A percentile compares a stretch with the other conserved stretches of the same genome.
phyloP scores from a whole-genome alignment of 2,888 invertebrate species.

The Caenorhabditis angaria region DNA sequence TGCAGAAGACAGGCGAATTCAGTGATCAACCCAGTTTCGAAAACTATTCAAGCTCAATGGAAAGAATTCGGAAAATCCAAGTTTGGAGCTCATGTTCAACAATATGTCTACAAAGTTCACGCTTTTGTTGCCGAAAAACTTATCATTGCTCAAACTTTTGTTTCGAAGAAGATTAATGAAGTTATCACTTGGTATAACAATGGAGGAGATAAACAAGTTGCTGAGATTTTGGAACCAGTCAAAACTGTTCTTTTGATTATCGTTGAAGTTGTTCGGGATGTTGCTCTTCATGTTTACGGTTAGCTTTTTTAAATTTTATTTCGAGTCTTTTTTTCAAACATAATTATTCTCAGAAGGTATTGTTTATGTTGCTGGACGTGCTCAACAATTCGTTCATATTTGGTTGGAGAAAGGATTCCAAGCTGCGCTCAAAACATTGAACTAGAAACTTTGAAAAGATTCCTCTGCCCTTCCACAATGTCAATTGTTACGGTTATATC shows the following conservation, averaged over 20 bases:
- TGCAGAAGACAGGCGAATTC: too few relatives aligned
- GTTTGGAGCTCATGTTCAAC: slow-evolving; percentile 24
- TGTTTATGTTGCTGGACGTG: slow-evolving; percentile 5
- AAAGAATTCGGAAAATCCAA: slow-evolving; percentile 28
- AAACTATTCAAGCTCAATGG: slow-evolving; percentile 14
- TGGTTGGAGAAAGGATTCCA: slow-evolving; percentile 31
- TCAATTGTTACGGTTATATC: not conserved
- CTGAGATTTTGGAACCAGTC: slow-evolving; percentile 28
- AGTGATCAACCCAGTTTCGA: not conserved
- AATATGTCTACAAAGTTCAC: slow-evolving; percentile 20
- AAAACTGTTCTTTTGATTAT: slow-evolving; percentile 34
- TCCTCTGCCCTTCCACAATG: not conserved
- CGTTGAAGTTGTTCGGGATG: slow-evolving; percentile 36
- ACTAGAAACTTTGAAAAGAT: not conserved
- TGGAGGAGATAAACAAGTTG: slow-evolving; percentile 40
- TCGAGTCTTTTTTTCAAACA: not conserved
- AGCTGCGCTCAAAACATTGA: slow-evolving; percentile 32
- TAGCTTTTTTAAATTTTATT: slow-evolving; percentile 3
- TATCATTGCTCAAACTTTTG: slow-evolving; percentile 33
- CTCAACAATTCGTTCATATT: slow-evolving; percentile 16
- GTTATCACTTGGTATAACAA: slow-evolving; percentile 44
- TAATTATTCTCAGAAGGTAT: not conserved
- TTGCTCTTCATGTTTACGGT: slow-evolving; percentile 20
- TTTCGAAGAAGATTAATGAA: slow-evolving; percentile 17
- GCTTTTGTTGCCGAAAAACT: slow-evolving; percentile 30